These are phyloP conservation scores for Microplitis demolitor DNA, from an alignment of 1,140 invertebrate species.

Conservation along the genomic window DNA sequence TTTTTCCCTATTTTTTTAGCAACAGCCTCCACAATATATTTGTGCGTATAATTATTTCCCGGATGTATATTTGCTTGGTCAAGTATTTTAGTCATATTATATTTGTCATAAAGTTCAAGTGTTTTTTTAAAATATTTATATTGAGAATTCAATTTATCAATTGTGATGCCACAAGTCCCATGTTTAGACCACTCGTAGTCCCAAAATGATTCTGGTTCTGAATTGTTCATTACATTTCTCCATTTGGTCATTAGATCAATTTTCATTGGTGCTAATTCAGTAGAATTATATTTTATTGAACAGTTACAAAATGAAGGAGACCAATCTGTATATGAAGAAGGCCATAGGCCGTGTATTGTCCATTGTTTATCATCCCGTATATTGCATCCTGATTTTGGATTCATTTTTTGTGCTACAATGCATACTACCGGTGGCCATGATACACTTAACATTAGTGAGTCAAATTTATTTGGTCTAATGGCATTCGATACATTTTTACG, in stretches of 20 bases:
- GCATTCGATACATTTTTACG: not conserved
- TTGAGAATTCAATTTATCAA: slow-evolving; percentile 69
- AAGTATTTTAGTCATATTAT: slow-evolving; percentile 70
- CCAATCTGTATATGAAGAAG: not conserved
- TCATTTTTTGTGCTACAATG: not conserved
- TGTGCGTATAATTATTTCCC: slow-evolving; percentile 63
- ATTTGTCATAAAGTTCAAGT: slow-evolving; percentile 67
- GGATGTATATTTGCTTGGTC: slow-evolving; percentile 65
- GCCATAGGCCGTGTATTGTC: slow-evolving; percentile 7
- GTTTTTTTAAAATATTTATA: slow-evolving; percentile 76
- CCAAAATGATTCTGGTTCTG: slow-evolving; percentile 70
- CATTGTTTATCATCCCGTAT: not conserved
- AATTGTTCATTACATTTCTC: no score
- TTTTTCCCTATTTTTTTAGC: no score
- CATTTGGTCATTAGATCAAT: not conserved
- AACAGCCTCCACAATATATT: slow-evolving; percentile 34
- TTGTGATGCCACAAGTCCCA: slow-evolving; percentile 74
- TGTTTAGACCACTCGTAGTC: slow-evolving; percentile 85
- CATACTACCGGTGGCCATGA: not conserved
- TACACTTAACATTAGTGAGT: not conserved
- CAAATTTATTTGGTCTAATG: not conserved
- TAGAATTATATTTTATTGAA: not conserved
- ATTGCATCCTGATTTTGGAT: not conserved
- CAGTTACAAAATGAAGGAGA: not conserved
- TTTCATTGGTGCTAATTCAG: not conserved